Conservation (phyloP, 2,888 invertebrate species). For the Ligdia adustata region DNA sequence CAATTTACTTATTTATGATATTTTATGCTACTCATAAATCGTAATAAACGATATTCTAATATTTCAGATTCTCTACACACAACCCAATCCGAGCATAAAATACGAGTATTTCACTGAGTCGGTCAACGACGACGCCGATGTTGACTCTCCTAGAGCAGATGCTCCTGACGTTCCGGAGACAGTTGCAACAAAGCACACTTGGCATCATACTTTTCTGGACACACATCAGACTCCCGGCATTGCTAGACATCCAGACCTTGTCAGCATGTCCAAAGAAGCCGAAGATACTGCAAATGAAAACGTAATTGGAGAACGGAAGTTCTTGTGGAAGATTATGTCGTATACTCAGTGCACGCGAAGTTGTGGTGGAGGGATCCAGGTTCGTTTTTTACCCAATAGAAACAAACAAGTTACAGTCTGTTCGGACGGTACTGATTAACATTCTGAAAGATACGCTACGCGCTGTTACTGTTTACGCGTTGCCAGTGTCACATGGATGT, state of each 20-base stretch:
- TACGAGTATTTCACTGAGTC: slow-evolving; percentile 94
- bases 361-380: slow-evolving; percentile 92
- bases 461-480: no score
- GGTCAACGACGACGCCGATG: slow-evolving; percentile 65
- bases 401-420: no score
- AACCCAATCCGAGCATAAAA: slow-evolving; percentile 94
- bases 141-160: slow-evolving; percentile 55
- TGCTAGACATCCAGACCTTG: slow-evolving; percentile 49
- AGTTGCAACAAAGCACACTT: slow-evolving; percentile 59
- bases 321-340: slow-evolving; percentile 91
- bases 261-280: slow-evolving; percentile 48
- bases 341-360: slow-evolving; percentile 91
- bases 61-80: slow-evolving; percentile 90
- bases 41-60: not conserved
- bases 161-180: slow-evolving; percentile 49
- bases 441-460: no score
- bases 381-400: no score
- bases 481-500: no score
- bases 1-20: no score
- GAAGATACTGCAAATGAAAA: slow-evolving; percentile 63
- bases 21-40: no score
- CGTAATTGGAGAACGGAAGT: slow-evolving; percentile 76
- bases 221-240: slow-evolving; percentile 42
- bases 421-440: no score
- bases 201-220: slow-evolving; percentile 63